Evolutionary conservation across 2,888 invertebrate species (phyloP).

Genomic region (Cerastoderma edule): DNA sequence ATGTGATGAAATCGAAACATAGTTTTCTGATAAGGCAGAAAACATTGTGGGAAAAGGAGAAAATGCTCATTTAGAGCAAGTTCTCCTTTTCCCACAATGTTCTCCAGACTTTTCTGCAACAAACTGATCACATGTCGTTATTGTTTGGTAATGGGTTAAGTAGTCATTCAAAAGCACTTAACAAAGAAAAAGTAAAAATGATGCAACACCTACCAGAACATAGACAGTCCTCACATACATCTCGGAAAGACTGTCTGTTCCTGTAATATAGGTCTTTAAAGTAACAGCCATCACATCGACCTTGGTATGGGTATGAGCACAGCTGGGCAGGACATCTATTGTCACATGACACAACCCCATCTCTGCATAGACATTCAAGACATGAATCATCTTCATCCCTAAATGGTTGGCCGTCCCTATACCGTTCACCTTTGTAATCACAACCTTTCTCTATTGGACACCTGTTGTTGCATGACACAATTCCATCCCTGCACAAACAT

Average conservation of each 20-base stretch:
- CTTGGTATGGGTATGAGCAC: slow-evolving; percentile 11
- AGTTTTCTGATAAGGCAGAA: no score
- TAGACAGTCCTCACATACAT: slow-evolving; percentile 68
- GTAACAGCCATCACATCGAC: slow-evolving; percentile 69
- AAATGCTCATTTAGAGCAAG: no score
- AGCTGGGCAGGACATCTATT: neutral
- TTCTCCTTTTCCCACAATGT: no score
- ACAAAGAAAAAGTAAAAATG: no score
- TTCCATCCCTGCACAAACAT: slow-evolving; percentile 71
- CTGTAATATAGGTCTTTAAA: slow-evolving; percentile 55
- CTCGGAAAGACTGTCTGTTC: slow-evolving; percentile 58
- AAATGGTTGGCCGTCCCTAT: slow-evolving; percentile 57
- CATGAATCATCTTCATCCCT: slow-evolving; percentile 55
- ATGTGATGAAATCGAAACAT: no score
- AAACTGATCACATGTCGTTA: no score
- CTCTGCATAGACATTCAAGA: slow-evolving; percentile 68
- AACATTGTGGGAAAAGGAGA: no score
- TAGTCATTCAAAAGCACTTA: no score
- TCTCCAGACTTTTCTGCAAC: no score
- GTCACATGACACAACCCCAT: slow-evolving; percentile 66
- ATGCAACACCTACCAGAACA: slow-evolving; percentile 66
- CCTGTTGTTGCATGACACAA: slow-evolving; percentile 55
- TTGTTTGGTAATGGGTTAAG: no score
- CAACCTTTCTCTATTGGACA: slow-evolving; percentile 18
- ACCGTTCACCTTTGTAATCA: slow-evolving; percentile 38